Conservation (phyloP, 2,888 invertebrate species). For the Pandemis corylana region DNA sequence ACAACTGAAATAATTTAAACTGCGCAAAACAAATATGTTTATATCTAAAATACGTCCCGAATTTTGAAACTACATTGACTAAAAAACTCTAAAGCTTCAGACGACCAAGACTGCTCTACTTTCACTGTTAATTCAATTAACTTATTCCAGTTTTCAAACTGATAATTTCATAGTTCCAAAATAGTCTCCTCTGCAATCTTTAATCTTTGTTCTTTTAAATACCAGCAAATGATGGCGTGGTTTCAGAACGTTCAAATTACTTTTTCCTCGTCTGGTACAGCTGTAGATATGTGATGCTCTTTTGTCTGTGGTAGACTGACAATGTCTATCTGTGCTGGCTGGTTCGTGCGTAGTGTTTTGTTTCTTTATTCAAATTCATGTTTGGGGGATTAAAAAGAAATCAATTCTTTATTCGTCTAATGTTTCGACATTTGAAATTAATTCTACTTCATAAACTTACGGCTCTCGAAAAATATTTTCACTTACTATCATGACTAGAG, state of each 20-base stretch:
- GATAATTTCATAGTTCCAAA: background rate
- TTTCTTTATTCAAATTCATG: background rate
- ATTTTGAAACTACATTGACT: too few relatives aligned
- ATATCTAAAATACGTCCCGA: too few relatives aligned
- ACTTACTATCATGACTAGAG: too few relatives aligned
- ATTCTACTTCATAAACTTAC: background rate
- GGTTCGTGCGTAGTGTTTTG: slow-evolving; percentile 22
- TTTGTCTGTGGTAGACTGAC: slow-evolving; percentile 37
- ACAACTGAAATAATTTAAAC: too few relatives aligned
- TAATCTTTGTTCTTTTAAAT: slow-evolving; percentile 25
- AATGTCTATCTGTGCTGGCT: slow-evolving; percentile 29
- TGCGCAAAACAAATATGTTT: too few relatives aligned
- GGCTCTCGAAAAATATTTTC: too few relatives aligned
- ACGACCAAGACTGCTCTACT: too few relatives aligned
- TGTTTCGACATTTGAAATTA: background rate
- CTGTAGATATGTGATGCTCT: slow-evolving; percentile 16
- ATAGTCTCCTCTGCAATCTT: background rate
- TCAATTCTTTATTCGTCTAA: too few relatives aligned
- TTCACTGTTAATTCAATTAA: too few relatives aligned
- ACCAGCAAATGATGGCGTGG: slow-evolving; percentile 25
- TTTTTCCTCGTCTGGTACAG: slow-evolving; percentile 27
- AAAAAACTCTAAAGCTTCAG: too few relatives aligned
- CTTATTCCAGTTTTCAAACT: too few relatives aligned
- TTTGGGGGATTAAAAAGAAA: background rate
- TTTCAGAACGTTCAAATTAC: slow-evolving; percentile 32